phyloP scores from a whole-genome alignment of 2,113 vertebrate genomes.

The Cavia aperea region DNA sequence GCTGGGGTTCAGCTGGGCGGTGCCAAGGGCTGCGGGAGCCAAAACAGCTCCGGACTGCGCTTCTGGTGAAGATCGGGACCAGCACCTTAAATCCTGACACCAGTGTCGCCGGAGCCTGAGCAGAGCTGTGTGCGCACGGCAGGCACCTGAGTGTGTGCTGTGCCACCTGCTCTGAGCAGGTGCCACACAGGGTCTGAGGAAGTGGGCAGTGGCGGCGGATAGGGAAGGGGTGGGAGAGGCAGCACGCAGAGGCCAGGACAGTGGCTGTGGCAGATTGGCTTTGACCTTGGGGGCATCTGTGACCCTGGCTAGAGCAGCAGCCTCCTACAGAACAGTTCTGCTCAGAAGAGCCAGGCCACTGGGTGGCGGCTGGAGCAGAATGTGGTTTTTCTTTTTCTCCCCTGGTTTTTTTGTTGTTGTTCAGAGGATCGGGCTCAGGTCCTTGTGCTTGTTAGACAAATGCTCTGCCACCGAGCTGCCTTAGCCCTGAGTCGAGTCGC shows the following conservation, averaged over 20 bases:
- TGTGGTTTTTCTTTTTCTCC: not conserved
- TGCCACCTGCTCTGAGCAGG: not conserved
- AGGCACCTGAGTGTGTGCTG: not conserved
- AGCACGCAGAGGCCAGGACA: fast-evolving
- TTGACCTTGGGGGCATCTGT: not conserved
- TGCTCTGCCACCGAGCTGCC: not conserved
- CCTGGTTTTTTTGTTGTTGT: not conserved
- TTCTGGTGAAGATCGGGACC: fast-evolving
- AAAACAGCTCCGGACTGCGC: not conserved
- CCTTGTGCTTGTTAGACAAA: not conserved
- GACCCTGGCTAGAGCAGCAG: not conserved
- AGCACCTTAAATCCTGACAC: not conserved
- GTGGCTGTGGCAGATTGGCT: no score
- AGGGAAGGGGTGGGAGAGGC: no score
- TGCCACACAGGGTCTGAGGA: not conserved
- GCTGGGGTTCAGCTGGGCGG: not conserved
- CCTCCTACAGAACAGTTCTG: not conserved
- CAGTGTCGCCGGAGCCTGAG: not conserved
- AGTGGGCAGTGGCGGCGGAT: not conserved
- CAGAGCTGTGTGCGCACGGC: no score
- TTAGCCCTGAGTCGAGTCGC: not conserved
- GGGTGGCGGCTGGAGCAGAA: not conserved
- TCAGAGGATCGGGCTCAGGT: not conserved
- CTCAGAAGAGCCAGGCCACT: not conserved
- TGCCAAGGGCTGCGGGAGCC: not conserved